These are phyloP conservation scores for Galago senegalensis DNA, from an alignment of 2,797 vertebrate species.

Conservation along the genomic window DNA sequence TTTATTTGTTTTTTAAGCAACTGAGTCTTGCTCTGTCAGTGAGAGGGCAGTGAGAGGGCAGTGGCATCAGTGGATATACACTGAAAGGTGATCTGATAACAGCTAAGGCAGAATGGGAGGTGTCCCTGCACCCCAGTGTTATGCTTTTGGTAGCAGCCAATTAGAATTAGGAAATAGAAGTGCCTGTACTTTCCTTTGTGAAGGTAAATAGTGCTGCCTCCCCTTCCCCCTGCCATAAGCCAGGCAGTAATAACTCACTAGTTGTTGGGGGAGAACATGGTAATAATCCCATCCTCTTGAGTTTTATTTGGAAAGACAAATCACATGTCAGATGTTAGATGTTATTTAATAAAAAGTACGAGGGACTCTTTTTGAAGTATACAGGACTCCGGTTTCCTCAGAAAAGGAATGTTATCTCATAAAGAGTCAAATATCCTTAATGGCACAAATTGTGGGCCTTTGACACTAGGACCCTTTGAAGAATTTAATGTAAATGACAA, in stretches of 20 bases:
- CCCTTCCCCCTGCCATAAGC: not conserved
- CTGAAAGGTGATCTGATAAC: not conserved
- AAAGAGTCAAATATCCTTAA: not conserved
- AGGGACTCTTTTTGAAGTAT: not conserved
- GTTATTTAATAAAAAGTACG: not conserved
- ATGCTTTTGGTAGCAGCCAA: not conserved
- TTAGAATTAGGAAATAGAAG: slow-evolving; percentile 43
- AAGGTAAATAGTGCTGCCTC: not conserved
- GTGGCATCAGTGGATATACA: not conserved
- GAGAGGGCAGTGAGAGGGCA: too few relatives aligned
- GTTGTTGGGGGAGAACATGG: not conserved
- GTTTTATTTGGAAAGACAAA: slow-evolving; percentile 52
- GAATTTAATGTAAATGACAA: slow-evolving; percentile 55
- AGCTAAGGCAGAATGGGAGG: slow-evolving; percentile 35
- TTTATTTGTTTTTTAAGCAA: too few relatives aligned
- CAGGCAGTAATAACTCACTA: not conserved
- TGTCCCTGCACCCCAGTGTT: not conserved
- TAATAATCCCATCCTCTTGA: not conserved
- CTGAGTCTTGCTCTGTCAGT: too few relatives aligned
- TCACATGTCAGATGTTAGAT: not conserved
- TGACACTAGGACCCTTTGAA: not conserved
- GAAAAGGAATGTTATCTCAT: slow-evolving; percentile 14
- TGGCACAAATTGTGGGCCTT: not conserved
- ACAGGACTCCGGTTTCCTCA: not conserved
- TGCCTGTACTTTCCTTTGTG: not conserved